Conservation (phyloP, 2,888 invertebrate genomes). For the Copidosoma aretas region DNA sequence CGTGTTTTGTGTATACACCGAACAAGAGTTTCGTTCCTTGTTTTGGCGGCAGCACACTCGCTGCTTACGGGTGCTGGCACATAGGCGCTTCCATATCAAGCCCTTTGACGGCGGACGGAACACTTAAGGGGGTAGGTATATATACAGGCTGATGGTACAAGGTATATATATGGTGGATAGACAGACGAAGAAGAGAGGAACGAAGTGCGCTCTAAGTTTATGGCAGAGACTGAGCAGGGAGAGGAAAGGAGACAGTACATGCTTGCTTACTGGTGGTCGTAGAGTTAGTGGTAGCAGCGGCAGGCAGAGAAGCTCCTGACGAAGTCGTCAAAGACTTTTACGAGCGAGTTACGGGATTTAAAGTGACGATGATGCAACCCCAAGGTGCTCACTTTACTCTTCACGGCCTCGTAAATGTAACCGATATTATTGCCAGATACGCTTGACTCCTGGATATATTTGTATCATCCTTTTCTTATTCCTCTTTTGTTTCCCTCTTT, state of each 20-base stretch:
- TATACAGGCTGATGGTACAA: conserved; percentile 41
- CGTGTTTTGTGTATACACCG: conserved; percentile 2
- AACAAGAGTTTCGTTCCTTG: no score
- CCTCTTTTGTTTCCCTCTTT: neutral
- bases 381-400: conserved; percentile 62
- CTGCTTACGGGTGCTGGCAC: no score
- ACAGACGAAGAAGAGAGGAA: conserved; percentile 21
- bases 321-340: conserved; percentile 63
- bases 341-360: conserved; percentile 63
- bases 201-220: conserved; percentile 53
- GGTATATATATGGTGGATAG: conserved; percentile 46
- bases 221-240: conserved; percentile 38
- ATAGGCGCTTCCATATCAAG: no score
- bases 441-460: conserved; percentile 37
- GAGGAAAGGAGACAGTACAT: conserved; percentile 44
- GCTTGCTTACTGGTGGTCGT: conserved; percentile 23
- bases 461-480: conserved; percentile 23
- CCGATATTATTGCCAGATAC: conserved; percentile 62
- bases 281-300: conserved; percentile 45
- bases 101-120: conserved; percentile 50
- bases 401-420: conserved; percentile 63
- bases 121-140: conserved; percentile 4
- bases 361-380: conserved; percentile 64
- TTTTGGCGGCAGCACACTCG: no score
- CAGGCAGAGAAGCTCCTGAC: conserved; percentile 45